phyloP scores from a whole-genome alignment of 2,113 vertebrate species.

The Laticauda laticaudata region DNA sequence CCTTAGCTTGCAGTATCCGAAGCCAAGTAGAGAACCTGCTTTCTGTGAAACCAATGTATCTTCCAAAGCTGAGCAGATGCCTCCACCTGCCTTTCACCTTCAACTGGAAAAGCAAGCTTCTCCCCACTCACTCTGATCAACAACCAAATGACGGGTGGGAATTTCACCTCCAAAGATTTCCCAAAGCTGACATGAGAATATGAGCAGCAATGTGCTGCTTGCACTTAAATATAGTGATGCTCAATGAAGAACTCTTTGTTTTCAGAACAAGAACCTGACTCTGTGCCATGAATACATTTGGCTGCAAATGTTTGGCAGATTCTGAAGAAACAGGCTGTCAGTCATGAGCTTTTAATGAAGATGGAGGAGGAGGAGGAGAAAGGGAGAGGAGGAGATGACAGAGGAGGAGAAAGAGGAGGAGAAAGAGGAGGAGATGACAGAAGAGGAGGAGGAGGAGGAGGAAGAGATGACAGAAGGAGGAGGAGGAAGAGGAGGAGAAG shows the following conservation, averaged over 20 bases:
- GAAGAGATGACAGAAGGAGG: too few species aligned
- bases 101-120: too few species aligned
- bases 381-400: too few species aligned
- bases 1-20: neutral
- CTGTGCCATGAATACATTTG: neutral
- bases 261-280: neutral
- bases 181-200: neutral
- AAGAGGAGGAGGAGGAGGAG: too few species aligned
- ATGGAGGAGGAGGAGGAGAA: neutral
- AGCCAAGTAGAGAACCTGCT: neutral
- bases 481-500: too few species aligned
- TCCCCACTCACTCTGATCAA: neutral
- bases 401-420: too few species aligned
- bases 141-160: neutral
- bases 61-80: too few species aligned
- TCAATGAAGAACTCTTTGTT: neutral
- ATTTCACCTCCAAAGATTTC: neutral
- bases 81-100: neutral
- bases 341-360: neutral
- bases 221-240: neutral
- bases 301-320: neutral
- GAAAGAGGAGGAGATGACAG: too few species aligned
- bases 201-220: neutral
- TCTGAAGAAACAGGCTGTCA: conserved; percentile 36
- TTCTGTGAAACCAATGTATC: neutral